Evolutionary conservation across 1,140 invertebrate genomes (phyloP).

Genomic region (Penaeus indicus): DNA sequence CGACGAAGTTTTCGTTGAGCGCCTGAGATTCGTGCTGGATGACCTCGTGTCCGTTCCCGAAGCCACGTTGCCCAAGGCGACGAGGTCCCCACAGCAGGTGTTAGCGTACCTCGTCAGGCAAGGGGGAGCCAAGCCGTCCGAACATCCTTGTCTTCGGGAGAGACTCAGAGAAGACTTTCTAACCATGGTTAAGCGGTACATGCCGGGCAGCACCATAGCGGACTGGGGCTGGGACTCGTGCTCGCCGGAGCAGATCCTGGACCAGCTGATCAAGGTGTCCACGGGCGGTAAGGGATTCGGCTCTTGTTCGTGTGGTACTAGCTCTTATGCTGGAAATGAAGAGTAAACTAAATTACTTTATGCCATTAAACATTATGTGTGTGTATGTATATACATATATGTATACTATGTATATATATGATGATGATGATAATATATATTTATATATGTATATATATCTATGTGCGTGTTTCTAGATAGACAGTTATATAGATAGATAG

Average conservation of each 20-base stretch:
- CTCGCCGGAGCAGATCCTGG: conserved; percentile 40
- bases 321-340: too few species aligned
- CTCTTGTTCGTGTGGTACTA: too few species aligned
- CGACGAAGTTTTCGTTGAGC: conserved; percentile 40
- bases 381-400: too few species aligned
- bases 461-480: too few species aligned
- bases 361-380: too few species aligned
- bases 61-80: conserved; percentile 36
- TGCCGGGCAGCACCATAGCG: conserved; percentile 6
- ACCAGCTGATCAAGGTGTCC: conserved; percentile 28
- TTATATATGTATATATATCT: too few species aligned
- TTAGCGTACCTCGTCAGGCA: conserved; percentile 18
- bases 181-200: conserved; percentile 28
- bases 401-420: too few species aligned
- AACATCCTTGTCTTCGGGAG: neutral
- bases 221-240: conserved; percentile 48
- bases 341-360: too few species aligned
- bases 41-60: conserved; percentile 41
- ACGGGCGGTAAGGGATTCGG: too few species aligned
- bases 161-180: conserved; percentile 43
- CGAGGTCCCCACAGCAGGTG: conserved; percentile 13
- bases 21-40: conserved; percentile 31
- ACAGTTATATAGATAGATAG: too few species aligned
- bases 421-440: too few species aligned
- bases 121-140: conserved; percentile 30